Evolutionary conservation across 2,113 vertebrate genomes (phyloP).

Genomic region (Lophura nycthemera): DNA sequence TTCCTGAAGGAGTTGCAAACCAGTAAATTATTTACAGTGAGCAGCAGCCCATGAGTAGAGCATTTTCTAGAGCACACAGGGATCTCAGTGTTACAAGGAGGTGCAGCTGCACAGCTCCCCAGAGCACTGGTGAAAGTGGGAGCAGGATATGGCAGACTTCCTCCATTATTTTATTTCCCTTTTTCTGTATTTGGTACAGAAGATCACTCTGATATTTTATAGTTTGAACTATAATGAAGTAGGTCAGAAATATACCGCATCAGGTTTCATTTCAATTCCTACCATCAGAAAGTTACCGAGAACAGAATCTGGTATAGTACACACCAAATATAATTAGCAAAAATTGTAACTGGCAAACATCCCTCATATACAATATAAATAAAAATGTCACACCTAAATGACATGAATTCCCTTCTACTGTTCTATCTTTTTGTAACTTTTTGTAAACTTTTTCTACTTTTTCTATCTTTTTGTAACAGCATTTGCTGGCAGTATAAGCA

Average conservation of each 20-base stretch:
- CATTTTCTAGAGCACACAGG: neutral
- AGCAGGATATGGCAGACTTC: neutral
- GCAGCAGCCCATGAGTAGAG: neutral
- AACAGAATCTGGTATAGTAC: neutral
- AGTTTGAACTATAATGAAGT: neutral
- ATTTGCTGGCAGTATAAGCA: neutral
- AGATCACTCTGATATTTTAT: neutral
- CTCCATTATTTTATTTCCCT: neutral
- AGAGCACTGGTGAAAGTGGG: neutral
- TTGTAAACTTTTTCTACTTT: neutral
- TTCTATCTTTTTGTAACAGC: neutral
- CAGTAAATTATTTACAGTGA: neutral
- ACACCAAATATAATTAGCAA: neutral
- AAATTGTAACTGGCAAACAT: neutral
- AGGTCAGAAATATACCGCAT: neutral
- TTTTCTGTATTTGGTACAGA: neutral
- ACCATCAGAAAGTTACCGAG: neutral
- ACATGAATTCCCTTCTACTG: neutral
- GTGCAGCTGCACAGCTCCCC: neutral
- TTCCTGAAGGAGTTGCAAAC: constrained; percentile 78
- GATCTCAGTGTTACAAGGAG: neutral
- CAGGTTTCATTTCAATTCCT: neutral
- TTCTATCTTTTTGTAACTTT: neutral
- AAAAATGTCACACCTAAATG: accelerated
- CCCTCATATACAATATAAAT: neutral